Evolutionary conservation across 2,113 vertebrate genomes (phyloP), one percentile per base, ranked within the genome.

Genomic region (Rhinolophus sinicus): DNA sequence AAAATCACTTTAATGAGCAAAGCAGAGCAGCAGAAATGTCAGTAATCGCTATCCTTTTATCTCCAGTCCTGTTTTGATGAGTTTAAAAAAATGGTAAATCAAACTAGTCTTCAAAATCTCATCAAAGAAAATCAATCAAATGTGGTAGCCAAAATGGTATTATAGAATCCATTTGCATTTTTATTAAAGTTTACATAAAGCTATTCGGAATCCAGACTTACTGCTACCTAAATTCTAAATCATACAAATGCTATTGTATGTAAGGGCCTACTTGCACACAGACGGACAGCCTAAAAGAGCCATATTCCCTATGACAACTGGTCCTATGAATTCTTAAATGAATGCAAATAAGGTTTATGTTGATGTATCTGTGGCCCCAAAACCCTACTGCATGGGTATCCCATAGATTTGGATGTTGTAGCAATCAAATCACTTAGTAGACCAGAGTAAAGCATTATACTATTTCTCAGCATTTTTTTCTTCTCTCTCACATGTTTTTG

Each of bases 261-360:
- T 73, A 92, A 72, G 12, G 64, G 12, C 65, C 5, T 67, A 21
- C 10, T 40, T 94, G 82, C 84, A 92, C 87, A 95, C 26, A 87
- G 94, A 97, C 95, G 97, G 96, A 83, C 97, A 98, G 96, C 97
- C 94, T 93, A 95, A 98, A 98, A 98, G 97, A 98, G 95, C 93
- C 95, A 97, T 76, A 56, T 98, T 98, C 94, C 97, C 98, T 97
- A 96, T 96, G 97, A 98, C 97, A 99, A 98, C 97, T 94, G 92
- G 90, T 96, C 94, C 93, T 87, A 35, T 96, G 97, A 98, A 89
- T 97, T 96, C 97, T 95, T 98, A 97, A 97, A 95, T 97, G 97
- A 98, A 98, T 85, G 77, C 98, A 98, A 98, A 98, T 97, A 97
- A 98, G 93, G 97, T 88, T 96, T 93, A 93, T 98, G 94, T 96